phyloP scores from a whole-genome alignment of 2,113 vertebrate species.

The Hiodon alosoides region DNA sequence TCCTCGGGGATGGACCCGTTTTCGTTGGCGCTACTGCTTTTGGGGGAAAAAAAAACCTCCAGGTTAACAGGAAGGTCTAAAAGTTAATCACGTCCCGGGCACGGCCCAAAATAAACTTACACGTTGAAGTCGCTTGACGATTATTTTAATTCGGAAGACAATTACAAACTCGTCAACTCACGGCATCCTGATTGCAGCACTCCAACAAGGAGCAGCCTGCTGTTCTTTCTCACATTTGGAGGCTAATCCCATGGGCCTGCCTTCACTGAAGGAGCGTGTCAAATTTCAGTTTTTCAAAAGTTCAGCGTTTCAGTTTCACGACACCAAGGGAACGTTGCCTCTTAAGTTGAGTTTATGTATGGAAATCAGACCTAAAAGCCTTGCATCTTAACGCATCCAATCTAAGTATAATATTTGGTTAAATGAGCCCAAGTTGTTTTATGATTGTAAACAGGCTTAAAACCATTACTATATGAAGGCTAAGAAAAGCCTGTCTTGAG shows the following conservation, averaged over 20 bases:
- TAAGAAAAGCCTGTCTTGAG: background rate
- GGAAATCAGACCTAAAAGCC: background rate
- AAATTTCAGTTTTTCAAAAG: background rate
- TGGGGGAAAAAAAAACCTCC: slow-evolving; percentile 39
- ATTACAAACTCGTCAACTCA: slow-evolving; percentile 42
- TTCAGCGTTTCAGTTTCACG: background rate
- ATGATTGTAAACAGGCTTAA: too few species aligned
- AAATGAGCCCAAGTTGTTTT: too few species aligned
- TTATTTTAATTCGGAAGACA: slow-evolving; percentile 33
- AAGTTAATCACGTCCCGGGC: slow-evolving; percentile 59
- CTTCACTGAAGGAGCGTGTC: background rate
- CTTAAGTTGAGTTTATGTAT: slow-evolving; percentile 4
- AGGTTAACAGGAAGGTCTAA: slow-evolving; percentile 51
- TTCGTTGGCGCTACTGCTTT: slow-evolving; percentile 50
- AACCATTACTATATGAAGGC: background rate
- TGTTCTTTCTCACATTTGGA: slow-evolving; percentile 8
- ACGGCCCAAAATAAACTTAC: slow-evolving; percentile 58
- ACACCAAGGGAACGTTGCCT: background rate
- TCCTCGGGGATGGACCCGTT: slow-evolving; percentile 44
- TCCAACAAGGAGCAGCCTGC: slow-evolving; percentile 21
- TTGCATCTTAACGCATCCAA: background rate
- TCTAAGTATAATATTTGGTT: background rate
- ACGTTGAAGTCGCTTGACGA: slow-evolving; percentile 45
- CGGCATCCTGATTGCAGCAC: slow-evolving; percentile 3
- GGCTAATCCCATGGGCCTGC: background rate